Base-by-base conservation (phyloP, 2,113 vertebrate genomes). In the Petaurus breviceps region DNA sequence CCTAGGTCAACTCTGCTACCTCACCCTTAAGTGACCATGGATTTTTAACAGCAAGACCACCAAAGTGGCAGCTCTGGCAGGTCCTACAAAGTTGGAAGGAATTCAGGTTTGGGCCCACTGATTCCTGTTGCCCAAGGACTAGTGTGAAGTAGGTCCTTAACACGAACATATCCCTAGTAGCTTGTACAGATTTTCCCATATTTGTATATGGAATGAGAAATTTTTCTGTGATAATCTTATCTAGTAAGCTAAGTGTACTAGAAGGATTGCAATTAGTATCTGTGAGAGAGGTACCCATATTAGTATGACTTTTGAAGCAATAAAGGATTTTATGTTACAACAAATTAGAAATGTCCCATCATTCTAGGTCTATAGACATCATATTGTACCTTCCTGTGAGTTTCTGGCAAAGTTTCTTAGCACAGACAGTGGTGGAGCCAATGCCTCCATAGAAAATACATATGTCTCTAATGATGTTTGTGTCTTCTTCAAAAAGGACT, bases 371-470 rank as follows among this genome's bases (percentile, higher is more conserved):
- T 47, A 31, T 51, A 47, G 47, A 93, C 28, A 37, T 9, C 23
- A 93, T 1, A 16, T 25, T 91, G 14, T 97, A 99, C 99, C 98
- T 98, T 49, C 98, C 97, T 0, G 97, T 43, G 57, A 99, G 97
- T 3, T 98, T 97, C 24, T 97, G 93, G 91, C 98, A 99, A 90
- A 98, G 98, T 91, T 98, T 98, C 52, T 97, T 93, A 31, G 99
- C 98, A 22, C 97, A 96, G 26, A 99, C 19, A 2, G 98, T 99
- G 92, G 98, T 98, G 2, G 99, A 96, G 3, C 98, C 98, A 49
- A 99, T 96, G 0, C 99, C 99, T 53, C 99, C 99, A 6, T 98
- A 99, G 31, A 98, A 99, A 51, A 99, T 98, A 51, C 98, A 98
- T 43, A 99, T 89, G 2, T 99, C 99, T 92, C 97, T 97, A 53